These are phyloP conservation scores for Fringilla coelebs DNA, from an alignment of 2,797 vertebrate species.

Conservation along the genomic window DNA sequence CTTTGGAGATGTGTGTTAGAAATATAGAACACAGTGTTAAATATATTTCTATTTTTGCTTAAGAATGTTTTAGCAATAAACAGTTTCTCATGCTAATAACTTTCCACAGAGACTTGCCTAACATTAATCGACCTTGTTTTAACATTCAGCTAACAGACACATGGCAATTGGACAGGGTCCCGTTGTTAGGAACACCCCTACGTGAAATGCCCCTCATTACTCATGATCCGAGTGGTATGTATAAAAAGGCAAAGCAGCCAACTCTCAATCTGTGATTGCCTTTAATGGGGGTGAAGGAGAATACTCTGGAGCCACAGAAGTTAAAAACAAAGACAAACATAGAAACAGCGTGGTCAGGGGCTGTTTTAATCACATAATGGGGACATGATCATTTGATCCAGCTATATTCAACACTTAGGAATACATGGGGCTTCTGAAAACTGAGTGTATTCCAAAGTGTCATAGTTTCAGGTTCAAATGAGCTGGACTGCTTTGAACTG, in stretches of 20 bases:
- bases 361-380: conserved; percentile 48
- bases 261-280: conserved; percentile 32
- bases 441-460: neutral
- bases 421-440: conserved; percentile 28
- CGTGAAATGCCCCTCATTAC: conserved; percentile 62
- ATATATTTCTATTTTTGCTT: conserved; percentile 66
- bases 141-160: conserved; percentile 62
- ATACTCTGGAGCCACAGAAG: conserved; percentile 30
- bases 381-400: conserved; percentile 34
- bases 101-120: conserved; percentile 65
- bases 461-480: neutral
- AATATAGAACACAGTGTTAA: conserved; percentile 26
- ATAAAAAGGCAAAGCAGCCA: conserved; percentile 31
- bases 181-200: conserved; percentile 36
- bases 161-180: conserved; percentile 51
- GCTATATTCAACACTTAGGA: neutral
- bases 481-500: neutral
- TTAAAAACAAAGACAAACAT: conserved; percentile 63
- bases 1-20: conserved; percentile 4
- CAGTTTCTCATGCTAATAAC: conserved; percentile 48
- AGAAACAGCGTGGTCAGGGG: conserved; percentile 46
- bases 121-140: conserved; percentile 65
- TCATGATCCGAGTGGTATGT: conserved; percentile 47
- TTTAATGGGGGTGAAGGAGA: conserved; percentile 45
- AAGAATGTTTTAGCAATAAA: conserved; percentile 64